Base-by-base conservation (phyloP, 1,140 invertebrate genomes). In the Adoxophyes honmai region DNA sequence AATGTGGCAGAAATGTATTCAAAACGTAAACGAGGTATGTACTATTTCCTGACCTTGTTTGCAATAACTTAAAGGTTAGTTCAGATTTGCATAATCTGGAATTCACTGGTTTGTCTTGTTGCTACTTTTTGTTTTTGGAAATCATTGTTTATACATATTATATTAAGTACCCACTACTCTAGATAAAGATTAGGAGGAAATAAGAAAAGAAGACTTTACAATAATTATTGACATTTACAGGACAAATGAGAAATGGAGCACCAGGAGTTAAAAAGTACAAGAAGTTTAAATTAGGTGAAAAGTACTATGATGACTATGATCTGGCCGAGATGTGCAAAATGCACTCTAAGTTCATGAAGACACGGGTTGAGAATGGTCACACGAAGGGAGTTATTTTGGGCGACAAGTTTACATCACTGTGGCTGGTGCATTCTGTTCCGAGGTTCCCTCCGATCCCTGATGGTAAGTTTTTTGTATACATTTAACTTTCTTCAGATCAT, bases 381-480 rank as follows among this genome's bases (percentile, higher is more conserved):
- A 93, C 96, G 0, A 98, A 98, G 90, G 97, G 97, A 1, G 92
- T 95, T 0, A 78, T 98, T 10, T 89, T 94, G 5, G 93, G 93
- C n/a, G 92, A 96, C 65, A 86, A 91, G 10, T 80, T 90, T 4
- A 90, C 91, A 28, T 96, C 96, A 1, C 92, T 98, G 68, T 98
- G 97, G 97, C 73, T 98, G 37, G 91, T 98, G 11, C 97, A 98
- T 81, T 98, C 97, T 52, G 95, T 97, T 8, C 97, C 97, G 0
- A 91, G 93, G 67, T 98, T 94, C 89, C 96, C 96, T 7, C 90
- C 92, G 0, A 52, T 91, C 14, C 91, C 91, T 38, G 77, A 79
- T 39, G 53, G 86, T 88, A 71, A 84, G 81, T 76, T 28, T 3
- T 28, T 28, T 28, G 2, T 2, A 28, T 28, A 6, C 2, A 6